A percentile compares a stretch with the other conserved stretches of the same genome.
phyloP scores from a whole-genome alignment of 2,797 vertebrate species.

The Chiloscyllium punctatum region DNA sequence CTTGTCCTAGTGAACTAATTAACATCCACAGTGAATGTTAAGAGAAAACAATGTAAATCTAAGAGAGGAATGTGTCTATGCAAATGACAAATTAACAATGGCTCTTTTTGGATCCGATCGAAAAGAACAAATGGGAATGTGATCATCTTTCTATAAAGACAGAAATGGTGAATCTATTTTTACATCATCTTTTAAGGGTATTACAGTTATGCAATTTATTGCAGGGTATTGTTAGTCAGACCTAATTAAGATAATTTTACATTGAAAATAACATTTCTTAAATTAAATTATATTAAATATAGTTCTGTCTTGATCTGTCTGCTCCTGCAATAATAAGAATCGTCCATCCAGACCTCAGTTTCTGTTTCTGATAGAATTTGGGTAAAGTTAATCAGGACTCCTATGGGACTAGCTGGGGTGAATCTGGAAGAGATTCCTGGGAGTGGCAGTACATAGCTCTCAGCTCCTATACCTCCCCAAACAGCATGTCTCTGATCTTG shows the following conservation, averaged over 20 bases:
- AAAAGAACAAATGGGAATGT: background rate
- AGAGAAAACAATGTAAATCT: background rate
- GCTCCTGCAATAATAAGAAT: background rate
- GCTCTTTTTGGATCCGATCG: background rate
- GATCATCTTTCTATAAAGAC: background rate
- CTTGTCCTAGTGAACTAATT: background rate
- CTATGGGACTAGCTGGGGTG: background rate
- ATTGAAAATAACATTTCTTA: background rate
- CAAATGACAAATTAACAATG: background rate
- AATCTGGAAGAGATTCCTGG: background rate
- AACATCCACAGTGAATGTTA: background rate
- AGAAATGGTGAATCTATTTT: background rate
- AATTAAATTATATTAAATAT: background rate
- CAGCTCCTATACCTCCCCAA: background rate
- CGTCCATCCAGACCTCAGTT: background rate
- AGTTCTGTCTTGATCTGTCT: background rate
- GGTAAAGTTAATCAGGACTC: background rate
- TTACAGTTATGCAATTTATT: background rate
- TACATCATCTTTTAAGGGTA: background rate
- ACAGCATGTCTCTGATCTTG: background rate
- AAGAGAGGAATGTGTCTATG: background rate
- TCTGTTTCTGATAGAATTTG: background rate
- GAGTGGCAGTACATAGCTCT: background rate
- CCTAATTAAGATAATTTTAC: background rate
- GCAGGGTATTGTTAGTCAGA: background rate